These are phyloP conservation scores for Lasioglossum vierecki DNA, from an alignment of 2,888 invertebrate genomes.

Conservation along the genomic window DNA sequence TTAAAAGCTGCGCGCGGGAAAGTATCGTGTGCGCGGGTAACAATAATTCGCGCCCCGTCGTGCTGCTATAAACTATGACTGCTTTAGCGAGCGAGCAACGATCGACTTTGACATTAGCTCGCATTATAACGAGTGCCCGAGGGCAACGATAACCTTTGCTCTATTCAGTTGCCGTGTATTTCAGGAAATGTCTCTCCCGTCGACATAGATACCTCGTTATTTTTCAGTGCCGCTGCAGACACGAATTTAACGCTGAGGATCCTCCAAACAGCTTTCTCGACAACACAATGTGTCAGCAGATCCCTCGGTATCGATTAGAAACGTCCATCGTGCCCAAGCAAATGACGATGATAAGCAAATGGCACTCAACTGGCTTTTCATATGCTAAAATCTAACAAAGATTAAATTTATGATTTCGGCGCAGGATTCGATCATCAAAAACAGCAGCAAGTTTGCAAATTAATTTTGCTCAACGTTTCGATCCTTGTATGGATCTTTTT, in stretches of 20 bases:
- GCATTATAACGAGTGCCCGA: constrained; percentile 47
- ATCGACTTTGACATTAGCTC: constrained; percentile 52
- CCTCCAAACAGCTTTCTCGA: background rate
- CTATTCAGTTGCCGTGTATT: constrained; percentile 38
- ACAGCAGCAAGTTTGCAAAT: too few relatives aligned
- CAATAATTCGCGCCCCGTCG: constrained; percentile 39
- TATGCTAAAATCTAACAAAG: too few relatives aligned
- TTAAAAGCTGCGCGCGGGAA: constrained; percentile 51
- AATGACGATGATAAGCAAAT: background rate
- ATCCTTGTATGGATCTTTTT: too few relatives aligned
- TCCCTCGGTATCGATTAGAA: background rate
- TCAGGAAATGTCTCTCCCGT: constrained; percentile 48
- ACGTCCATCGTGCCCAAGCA: background rate
- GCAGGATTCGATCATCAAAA: too few relatives aligned
- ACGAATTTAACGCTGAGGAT: background rate
- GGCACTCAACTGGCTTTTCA: background rate
- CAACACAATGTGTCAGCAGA: constrained; percentile 3
- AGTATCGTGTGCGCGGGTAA: constrained; percentile 34
- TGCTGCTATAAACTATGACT: constrained; percentile 24
- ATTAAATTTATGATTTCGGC: too few relatives aligned
- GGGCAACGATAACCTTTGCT: constrained; percentile 53
- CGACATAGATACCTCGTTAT: constrained; percentile 36
- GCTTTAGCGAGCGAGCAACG: constrained; percentile 34
- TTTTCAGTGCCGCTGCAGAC: constrained; percentile 23
- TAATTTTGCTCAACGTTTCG: too few relatives aligned